Percentiles rank a stretch among this genome's conserved stretches.
Evolutionary conservation across 2,113 vertebrate genomes (phyloP).

Genomic region (Pelusios castaneus): DNA sequence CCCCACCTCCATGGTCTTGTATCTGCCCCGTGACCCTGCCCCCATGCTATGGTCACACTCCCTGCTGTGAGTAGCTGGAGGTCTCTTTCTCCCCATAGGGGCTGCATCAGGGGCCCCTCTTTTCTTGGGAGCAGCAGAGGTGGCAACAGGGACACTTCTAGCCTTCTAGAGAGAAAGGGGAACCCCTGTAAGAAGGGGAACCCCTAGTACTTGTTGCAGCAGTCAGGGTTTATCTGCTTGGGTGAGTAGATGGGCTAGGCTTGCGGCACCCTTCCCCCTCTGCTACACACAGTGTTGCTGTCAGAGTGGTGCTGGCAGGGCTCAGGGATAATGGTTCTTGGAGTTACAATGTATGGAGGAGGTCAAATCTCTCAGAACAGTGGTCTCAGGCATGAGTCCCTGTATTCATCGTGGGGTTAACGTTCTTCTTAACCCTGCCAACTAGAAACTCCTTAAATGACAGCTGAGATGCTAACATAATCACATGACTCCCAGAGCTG

Average conservation of each 20-base stretch:
- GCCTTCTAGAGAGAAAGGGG: not conserved
- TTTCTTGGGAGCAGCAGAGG: not conserved
- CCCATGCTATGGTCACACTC: not conserved
- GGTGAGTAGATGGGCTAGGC: not conserved
- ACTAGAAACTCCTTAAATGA: not conserved
- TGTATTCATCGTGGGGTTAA: not conserved
- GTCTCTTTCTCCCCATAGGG: not conserved
- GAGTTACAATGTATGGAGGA: not conserved
- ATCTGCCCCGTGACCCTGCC: not conserved
- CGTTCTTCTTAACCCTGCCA: not conserved
- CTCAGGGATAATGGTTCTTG: not conserved
- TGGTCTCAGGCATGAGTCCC: not conserved
- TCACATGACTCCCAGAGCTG: not conserved
- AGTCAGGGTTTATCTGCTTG: not conserved
- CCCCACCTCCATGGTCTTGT: not conserved
- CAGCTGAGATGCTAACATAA: not conserved
- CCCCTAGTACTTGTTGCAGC: not conserved
- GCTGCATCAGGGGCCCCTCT: not conserved
- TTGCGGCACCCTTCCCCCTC: not conserved
- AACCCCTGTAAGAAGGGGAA: not conserved
- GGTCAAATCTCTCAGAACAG: not conserved
- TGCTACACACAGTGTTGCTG: not conserved
- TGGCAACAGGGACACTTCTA: not conserved
- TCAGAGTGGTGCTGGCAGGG: not conserved
- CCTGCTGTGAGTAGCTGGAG: not conserved